phyloP scores from a whole-genome alignment of 2,888 invertebrate species.

The Coelinius sp. region DNA sequence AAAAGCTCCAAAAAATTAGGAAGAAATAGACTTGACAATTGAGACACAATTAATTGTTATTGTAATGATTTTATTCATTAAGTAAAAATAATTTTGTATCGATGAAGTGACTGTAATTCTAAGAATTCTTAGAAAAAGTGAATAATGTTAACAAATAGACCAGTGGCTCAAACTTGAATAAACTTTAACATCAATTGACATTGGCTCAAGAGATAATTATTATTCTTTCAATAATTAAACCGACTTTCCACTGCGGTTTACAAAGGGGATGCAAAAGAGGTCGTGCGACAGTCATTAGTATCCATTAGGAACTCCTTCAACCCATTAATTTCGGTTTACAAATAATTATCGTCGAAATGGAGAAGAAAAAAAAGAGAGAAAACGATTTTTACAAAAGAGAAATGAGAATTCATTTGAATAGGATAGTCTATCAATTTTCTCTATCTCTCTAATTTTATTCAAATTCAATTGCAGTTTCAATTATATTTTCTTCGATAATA shows the following conservation, averaged over 20 bases:
- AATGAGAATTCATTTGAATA: neutral
- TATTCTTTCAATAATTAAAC: neutral
- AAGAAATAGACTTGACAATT: no score
- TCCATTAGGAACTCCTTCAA: neutral
- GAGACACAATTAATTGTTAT: no score
- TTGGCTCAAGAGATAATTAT: neutral
- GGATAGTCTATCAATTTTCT: neutral
- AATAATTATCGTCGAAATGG: neutral
- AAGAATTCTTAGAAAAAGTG: neutral
- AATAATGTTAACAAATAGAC: neutral
- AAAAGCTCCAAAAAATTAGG: no score
- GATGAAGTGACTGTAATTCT: no score
- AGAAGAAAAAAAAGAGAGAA: neutral
- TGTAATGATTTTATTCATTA: no score
- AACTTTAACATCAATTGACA: neutral
- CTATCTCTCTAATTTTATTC: neutral
- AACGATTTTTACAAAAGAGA: neutral
- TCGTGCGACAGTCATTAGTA: neutral
- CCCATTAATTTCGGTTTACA: neutral
- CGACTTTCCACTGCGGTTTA: neutral
- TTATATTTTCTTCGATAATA: neutral
- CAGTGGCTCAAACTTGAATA: neutral
- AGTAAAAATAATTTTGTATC: no score
- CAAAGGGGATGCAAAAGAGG: neutral
- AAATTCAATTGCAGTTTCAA: neutral